A percentile compares a stretch with the other conserved stretches of the same genome.
Conservation (phyloP, 2,113 vertebrate species). For the Muscicapa adusta region DNA sequence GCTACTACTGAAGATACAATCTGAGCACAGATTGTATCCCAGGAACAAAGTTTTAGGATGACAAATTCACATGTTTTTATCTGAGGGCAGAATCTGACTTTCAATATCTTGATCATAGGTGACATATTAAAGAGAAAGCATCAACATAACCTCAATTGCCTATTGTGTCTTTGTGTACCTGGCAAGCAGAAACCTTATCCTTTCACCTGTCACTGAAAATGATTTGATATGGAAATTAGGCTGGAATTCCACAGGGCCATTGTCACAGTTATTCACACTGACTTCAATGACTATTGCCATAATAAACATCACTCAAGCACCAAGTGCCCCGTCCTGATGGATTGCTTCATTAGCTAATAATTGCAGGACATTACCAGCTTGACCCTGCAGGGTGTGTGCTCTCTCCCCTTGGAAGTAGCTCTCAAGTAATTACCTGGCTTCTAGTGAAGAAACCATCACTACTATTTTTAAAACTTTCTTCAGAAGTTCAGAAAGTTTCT, state of each 20-base stretch:
- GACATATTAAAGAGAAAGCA: slow-evolving; percentile 19
- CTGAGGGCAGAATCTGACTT: slow-evolving; percentile 6
- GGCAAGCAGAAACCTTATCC: not conserved
- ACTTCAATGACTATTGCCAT: not conserved
- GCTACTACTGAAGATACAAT: slow-evolving; percentile 7
- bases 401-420: not conserved
- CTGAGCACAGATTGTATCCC: not conserved
- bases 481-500: not conserved
- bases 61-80: not conserved
- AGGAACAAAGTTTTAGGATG: not conserved
- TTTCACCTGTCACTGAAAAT: not conserved
- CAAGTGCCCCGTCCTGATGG: not conserved
- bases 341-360: not conserved
- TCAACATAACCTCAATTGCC: not conserved
- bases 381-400: not conserved
- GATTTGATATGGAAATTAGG: slow-evolving; percentile 44
- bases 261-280: not conserved
- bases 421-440: not conserved
- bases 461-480: not conserved
- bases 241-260: slow-evolving; percentile 8
- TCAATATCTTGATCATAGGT: not conserved
- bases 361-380: not conserved
- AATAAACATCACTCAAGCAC: not conserved
- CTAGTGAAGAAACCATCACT: not conserved
- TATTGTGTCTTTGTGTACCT: not conserved